phyloP scores from a whole-genome alignment of 2,888 invertebrate species.

The Eupithecia insigniata region DNA sequence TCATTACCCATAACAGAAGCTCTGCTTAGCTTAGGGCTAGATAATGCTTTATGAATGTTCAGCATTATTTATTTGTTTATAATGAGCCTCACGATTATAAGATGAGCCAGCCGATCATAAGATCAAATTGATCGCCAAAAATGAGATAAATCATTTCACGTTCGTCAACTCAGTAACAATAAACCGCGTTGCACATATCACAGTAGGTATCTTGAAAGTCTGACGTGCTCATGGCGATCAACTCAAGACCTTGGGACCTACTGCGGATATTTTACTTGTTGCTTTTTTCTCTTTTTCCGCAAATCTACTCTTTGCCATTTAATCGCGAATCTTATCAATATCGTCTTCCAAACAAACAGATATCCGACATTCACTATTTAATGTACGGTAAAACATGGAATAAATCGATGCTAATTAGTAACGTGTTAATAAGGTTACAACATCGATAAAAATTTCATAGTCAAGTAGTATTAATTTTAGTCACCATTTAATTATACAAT shows the following conservation, averaged over 20 bases:
- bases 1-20: too few relatives aligned
- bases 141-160: constrained; percentile 22
- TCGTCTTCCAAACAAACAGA: neutral
- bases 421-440: neutral
- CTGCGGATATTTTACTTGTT: constrained; percentile 74
- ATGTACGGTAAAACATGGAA: neutral
- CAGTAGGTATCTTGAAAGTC: constrained; percentile 74
- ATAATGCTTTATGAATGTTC: too few relatives aligned
- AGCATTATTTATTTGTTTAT: too few relatives aligned
- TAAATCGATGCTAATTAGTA: neutral
- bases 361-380: neutral
- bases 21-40: too few relatives aligned
- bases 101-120: constrained; percentile 4
- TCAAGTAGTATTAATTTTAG: neutral
- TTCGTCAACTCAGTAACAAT: constrained; percentile 48
- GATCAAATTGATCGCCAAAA: constrained; percentile 15
- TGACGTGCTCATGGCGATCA: constrained; percentile 73
- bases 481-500: neutral
- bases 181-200: constrained; percentile 56
- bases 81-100: neutral
- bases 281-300: constrained; percentile 75
- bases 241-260: constrained; percentile 75
- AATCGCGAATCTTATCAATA: constrained; percentile 48
- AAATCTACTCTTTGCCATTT: constrained; percentile 62
- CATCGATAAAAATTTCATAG: neutral